Base-by-base conservation (phyloP, 2,113 vertebrate genomes). In the Melanerpes aurifrons region DNA sequence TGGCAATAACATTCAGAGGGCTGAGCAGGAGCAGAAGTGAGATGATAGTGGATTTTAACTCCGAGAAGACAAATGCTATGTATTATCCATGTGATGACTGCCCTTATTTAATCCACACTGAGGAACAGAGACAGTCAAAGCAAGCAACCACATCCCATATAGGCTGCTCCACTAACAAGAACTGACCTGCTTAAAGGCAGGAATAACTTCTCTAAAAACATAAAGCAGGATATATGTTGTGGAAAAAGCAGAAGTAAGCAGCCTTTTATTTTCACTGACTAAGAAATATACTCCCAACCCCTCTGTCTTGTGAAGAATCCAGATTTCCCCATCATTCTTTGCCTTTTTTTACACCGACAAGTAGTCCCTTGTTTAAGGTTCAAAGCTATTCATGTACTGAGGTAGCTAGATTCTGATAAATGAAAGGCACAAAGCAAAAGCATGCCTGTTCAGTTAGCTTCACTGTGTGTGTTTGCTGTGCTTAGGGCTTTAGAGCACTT, bases 11-110 rank as follows among this genome's bases (percentile, higher is more conserved):
- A 87, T 94, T 91, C 10, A 1, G 32, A 84, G 89, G 89, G 90
- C 84, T 83, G 82, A 84, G 89, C 64, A 62, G 86, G 84, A 93
- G 58, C 73, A 94, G 87, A 87, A 89, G 82, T 77, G 70, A 91
- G 84, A 88, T 31, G 73, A 70, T 59, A 56, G 78, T 54, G 45
- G 82, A 72, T 75, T 71, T 57, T 81, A 84, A 43, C 70, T 61
- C 63, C 4, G 86, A 78, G 83, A 67, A 92, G 91, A 81, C 62
- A 89, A 96, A 95, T 64, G 87, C 87, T 53, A 5, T 25, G 37
- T 29, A 57, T 87, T 56, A 82, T 7, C 61, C n/a, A 2, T 16
- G 47, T 69, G 73, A 70, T 43, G 58, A 62, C 66, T 80, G 25
- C 43, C 61, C 31, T 56, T 64, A 31, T 81, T 81, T 64, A 85